Percentiles rank a stretch among this genome's conserved stretches.
These are phyloP conservation scores for Ailuropoda melanoleuca DNA, from an alignment of 2,113 vertebrate genomes.

Conservation along the genomic window DNA sequence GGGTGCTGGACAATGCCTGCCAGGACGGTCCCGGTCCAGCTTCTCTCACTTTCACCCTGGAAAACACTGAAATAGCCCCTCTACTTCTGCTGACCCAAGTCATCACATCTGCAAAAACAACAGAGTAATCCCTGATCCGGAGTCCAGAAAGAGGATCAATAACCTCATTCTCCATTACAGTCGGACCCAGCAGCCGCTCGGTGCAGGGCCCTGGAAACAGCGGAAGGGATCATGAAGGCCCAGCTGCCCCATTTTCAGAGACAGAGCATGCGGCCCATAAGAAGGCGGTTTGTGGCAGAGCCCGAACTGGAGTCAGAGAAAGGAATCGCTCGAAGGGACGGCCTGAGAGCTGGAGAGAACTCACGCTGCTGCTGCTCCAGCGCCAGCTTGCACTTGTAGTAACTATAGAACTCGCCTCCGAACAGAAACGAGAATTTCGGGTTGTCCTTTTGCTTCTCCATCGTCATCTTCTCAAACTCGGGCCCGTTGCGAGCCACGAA, in stretches of 20 bases:
- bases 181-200: not conserved
- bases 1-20: too few species aligned
- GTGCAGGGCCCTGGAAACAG: not conserved
- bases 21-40: not conserved
- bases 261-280: not conserved
- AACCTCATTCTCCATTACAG: not conserved
- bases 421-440: slow-evolving; percentile 98
- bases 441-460: slow-evolving; percentile 99
- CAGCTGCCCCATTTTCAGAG: not conserved
- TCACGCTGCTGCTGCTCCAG: slow-evolving; percentile 95
- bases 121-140: not conserved
- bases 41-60: not conserved
- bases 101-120: not conserved
- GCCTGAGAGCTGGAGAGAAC: slow-evolving; percentile 50
- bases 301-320: not conserved
- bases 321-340: not conserved
- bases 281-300: not conserved
- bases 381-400: slow-evolving; percentile 97
- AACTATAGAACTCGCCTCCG: slow-evolving; percentile 96
- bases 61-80: not conserved
- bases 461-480: slow-evolving; percentile 99
- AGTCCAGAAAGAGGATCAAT: not conserved
- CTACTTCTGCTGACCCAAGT: not conserved
- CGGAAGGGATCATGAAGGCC: not conserved
- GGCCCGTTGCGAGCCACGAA: slow-evolving; percentile 98